Conservation (phyloP, 1,140 invertebrate species). For the Orius laevigatus region DNA sequence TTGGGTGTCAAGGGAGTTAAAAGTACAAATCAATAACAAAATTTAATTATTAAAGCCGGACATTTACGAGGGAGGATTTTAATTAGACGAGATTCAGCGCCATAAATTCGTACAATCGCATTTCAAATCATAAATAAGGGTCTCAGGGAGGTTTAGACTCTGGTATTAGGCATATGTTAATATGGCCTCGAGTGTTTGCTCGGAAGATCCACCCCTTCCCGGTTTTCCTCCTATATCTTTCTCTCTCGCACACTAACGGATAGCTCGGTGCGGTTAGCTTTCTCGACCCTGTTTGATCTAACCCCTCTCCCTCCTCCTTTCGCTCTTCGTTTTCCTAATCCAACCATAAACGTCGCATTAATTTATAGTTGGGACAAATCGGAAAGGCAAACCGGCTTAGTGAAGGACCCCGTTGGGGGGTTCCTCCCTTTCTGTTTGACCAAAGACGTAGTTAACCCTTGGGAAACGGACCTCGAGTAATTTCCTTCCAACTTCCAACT, state of each 20-base stretch:
- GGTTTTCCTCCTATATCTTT: too few relatives aligned
- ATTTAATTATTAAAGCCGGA: too few relatives aligned
- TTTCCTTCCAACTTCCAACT: too few relatives aligned
- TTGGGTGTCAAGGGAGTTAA: too few relatives aligned
- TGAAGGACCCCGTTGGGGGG: background rate
- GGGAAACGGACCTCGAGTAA: too few relatives aligned
- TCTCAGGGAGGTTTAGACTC: conserved; percentile 12
- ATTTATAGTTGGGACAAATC: conserved; percentile 17
- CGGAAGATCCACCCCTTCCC: background rate
- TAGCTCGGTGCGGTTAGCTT: conserved; percentile 6
- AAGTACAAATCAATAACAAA: background rate
- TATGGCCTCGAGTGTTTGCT: conserved; percentile 11
- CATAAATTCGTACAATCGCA: conserved; percentile 12
- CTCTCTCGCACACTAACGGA: background rate
- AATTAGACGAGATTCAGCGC: background rate
- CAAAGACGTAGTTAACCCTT: too few relatives aligned
- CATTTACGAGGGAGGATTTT: background rate
- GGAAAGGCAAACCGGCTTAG: conserved; percentile 9
- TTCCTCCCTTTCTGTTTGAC: too few relatives aligned
- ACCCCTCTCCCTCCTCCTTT: conserved; percentile 2
- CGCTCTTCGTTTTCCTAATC: background rate
- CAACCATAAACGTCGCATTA: conserved; percentile 13
- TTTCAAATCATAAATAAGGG: conserved; percentile 14
- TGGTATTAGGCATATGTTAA: conserved; percentile 16
- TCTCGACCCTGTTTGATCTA: conserved; percentile 8